Conservation (phyloP, 2,797 vertebrate genomes). For the Kryptolebias ocellatus region DNA sequence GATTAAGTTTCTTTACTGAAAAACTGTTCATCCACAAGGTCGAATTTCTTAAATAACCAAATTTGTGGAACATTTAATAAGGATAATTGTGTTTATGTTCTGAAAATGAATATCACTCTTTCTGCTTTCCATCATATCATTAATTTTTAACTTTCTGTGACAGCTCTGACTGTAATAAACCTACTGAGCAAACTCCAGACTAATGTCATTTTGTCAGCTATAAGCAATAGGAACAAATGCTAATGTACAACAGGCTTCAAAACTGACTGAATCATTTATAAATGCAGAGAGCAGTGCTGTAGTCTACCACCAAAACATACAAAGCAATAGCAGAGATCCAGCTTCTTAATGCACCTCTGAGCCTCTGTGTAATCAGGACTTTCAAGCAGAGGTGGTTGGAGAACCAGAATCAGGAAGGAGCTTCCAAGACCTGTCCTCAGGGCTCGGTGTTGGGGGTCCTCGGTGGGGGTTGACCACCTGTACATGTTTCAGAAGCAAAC, state of each 20-base stretch:
- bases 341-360: constrained; percentile 35
- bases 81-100: neutral
- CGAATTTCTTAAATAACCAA: neutral
- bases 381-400: constrained; percentile 51
- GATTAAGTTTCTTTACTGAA: neutral
- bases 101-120: neutral
- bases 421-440: constrained; percentile 38
- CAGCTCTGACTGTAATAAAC: constrained; percentile 9
- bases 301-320: constrained; percentile 12
- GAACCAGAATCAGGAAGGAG: constrained; percentile 22
- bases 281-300: constrained; percentile 22
- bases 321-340: constrained; percentile 19
- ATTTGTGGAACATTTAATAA: neutral
- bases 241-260: constrained; percentile 8
- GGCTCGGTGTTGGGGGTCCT: constrained; percentile 48
- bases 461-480: constrained; percentile 44
- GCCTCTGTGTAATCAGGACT: constrained; percentile 58
- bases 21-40: neutral
- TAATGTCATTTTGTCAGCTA: constrained; percentile 25
- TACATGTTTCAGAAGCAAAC: constrained; percentile 47
- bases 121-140: neutral
- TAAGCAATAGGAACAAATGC: constrained; percentile 32
- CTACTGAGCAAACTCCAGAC: neutral
- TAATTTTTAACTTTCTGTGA: constrained; percentile 4
- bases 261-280: constrained; percentile 31